Evolutionary conservation across 2,797 vertebrate genomes (phyloP), one percentile per base, ranked within the genome.

Genomic region (Taenioides sp.): DNA sequence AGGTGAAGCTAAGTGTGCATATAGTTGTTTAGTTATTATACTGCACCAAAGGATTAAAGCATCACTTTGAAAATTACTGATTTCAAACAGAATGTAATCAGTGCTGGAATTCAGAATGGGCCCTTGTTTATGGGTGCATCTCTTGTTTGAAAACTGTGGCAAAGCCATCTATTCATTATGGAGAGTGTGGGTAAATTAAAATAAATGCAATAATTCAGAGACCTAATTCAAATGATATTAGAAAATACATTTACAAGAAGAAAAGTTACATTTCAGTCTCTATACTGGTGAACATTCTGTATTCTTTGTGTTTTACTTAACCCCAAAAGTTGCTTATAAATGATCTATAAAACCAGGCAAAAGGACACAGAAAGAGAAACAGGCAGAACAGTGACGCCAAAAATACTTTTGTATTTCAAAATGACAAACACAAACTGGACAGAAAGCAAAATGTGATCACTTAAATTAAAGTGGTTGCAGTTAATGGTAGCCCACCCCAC

Each of bases 1-100:
- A 28, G 7, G 22, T 67, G 20, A 40, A 62, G 34, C 60, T 55
- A 37, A 68, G 58, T 72, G 70, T 66, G 47, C 65, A 31, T 28
- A 65, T 47, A 18, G 23, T 25, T 28, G 43, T 52, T 66, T 50
- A 31, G 31, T 67, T 25, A 22, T 22, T 57, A 57, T 22, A 57
- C 10, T 22, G 10, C 22, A 23, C 10, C 22, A 57, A 22, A 3
- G 22, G 10, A 57, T 25, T 58, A 25, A 58, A 58, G 55, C 11
- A 27, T 25, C n/a, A 25, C 11, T 58, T 25, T 54, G 20, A 54
- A 54, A 54, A 54, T 54, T 27, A 1, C 20, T 54, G 20, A 54
- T 54, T 54, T 54, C 50, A 54, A 22, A 54, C 22, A 9, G 12
- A 47, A 47, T 43, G 40, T 43, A 43, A 43, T 43, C 11, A 12